These are phyloP conservation scores for Hydraecia micacea DNA, from an alignment of 2,888 invertebrate genomes.

Conservation along the genomic window DNA sequence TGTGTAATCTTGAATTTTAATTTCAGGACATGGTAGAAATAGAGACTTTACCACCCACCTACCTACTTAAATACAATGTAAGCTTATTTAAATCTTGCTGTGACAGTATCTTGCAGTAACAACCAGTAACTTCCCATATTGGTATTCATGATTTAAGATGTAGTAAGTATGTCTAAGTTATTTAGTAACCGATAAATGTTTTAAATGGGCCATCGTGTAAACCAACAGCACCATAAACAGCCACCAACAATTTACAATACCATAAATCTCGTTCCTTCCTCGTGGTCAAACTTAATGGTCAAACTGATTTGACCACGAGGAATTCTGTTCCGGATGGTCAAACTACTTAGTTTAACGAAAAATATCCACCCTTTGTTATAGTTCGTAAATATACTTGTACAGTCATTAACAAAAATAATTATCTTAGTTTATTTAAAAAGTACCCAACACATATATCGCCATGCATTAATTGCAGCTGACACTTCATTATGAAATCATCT, in stretches of 20 bases:
- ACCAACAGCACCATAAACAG: conserved; percentile 9
- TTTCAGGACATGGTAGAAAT: not conserved
- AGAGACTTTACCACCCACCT: not conserved
- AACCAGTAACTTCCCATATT: not conserved
- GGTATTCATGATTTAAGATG: not conserved
- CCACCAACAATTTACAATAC: conserved; percentile 25
- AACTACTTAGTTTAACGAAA: no score
- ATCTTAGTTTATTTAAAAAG: no score
- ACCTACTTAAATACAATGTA: no score
- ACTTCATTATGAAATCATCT: no score
- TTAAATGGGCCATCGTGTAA: conserved; percentile 24
- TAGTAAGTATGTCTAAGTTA: not conserved
- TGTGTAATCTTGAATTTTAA: not conserved
- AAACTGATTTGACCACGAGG: no score
- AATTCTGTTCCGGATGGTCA: no score
- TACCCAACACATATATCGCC: no score
- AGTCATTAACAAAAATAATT: no score
- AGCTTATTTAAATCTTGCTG: not conserved
- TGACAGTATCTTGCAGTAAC: not conserved
- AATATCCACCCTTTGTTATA: no score
- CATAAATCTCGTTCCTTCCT: conserved; percentile 52
- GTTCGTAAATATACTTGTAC: no score
- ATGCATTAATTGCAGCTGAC: no score
- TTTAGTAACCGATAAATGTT: not conserved
- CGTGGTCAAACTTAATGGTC: no score